These are phyloP conservation scores for Cataglyphis livida DNA, from an alignment of 2,888 invertebrate species.

Conservation along the genomic window DNA sequence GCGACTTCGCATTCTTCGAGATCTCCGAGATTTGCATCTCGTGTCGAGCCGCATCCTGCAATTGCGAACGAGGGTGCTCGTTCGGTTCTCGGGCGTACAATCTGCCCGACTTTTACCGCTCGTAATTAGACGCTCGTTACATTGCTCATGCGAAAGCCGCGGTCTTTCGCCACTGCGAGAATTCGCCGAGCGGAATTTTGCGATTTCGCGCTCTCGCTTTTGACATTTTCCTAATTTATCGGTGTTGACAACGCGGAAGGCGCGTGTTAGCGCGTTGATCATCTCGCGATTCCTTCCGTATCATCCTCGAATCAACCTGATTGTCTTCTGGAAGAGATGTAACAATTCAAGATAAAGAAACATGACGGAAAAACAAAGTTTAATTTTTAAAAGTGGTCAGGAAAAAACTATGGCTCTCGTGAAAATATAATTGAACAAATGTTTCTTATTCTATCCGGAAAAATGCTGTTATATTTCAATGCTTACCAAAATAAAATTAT, in stretches of 20 bases:
- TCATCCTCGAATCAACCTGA: background rate
- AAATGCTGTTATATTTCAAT: slow-evolving; percentile 11
- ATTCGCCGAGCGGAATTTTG: background rate
- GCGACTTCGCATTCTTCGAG: slow-evolving; percentile 19
- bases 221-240: slow-evolving; percentile 34
- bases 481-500: slow-evolving; percentile 30
- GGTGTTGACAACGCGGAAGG: background rate
- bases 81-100: slow-evolving; percentile 20
- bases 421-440: slow-evolving; percentile 12
- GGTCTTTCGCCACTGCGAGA: background rate
- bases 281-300: background rate
- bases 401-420: background rate
- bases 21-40: background rate
- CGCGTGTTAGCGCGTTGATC: slow-evolving; percentile 5
- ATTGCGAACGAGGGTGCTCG: slow-evolving; percentile 4
- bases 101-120: slow-evolving; percentile 18
- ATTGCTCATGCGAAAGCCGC: background rate
- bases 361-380: slow-evolving; percentile 16
- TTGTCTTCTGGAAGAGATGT: background rate
- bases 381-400: slow-evolving; percentile 12
- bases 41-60: background rate
- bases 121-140: slow-evolving; percentile 18
- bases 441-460: slow-evolving; percentile 10
- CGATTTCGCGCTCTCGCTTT: slow-evolving; percentile 20
- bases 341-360: background rate